These are phyloP conservation scores for Rhizomys pruinosus DNA, from an alignment of 2,113 vertebrate species.

Conservation along the genomic window DNA sequence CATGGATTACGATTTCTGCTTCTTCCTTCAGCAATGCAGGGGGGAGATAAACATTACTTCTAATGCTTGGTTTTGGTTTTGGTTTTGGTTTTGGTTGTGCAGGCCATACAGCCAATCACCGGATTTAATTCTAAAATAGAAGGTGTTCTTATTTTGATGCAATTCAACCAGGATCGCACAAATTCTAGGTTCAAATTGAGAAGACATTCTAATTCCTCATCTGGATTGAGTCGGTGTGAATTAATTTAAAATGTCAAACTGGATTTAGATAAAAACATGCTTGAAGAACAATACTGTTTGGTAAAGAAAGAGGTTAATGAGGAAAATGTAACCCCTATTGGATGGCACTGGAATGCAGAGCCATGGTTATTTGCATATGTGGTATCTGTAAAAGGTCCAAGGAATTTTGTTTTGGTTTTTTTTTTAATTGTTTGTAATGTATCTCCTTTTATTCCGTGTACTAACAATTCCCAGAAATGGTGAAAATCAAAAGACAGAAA, in stretches of 20 bases:
- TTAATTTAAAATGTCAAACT: slow-evolving; percentile 80
- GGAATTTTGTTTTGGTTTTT: slow-evolving; percentile 86
- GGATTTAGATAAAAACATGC: slow-evolving; percentile 79
- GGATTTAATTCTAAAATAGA: slow-evolving; percentile 31
- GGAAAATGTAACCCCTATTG: slow-evolving; percentile 80
- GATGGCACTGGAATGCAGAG: slow-evolving; percentile 82
- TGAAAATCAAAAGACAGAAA: slow-evolving; percentile 83
- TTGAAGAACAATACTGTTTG: slow-evolving; percentile 82
- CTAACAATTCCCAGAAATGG: slow-evolving; percentile 82
- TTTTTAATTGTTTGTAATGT: slow-evolving; percentile 85
- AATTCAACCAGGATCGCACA: slow-evolving; percentile 39
- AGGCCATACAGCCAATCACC: slow-evolving; percentile 9
- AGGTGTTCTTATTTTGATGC: neutral
- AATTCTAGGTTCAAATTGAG: slow-evolving; percentile 46
- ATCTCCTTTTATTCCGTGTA: slow-evolving; percentile 82
- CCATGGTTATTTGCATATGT: slow-evolving; percentile 83
- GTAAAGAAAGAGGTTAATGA: slow-evolving; percentile 83
- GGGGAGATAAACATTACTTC: neutral
- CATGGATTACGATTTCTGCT: neutral
- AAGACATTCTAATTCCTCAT: slow-evolving; percentile 38
- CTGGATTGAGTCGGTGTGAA: slow-evolving; percentile 63
- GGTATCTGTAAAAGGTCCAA: slow-evolving; percentile 84
- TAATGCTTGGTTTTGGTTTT: neutral
- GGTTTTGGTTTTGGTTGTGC: slow-evolving; percentile 10
- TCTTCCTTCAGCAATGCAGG: slow-evolving; percentile 1